Base-by-base conservation (phyloP, 2,888 invertebrate genomes). In the Caenorhabditis afra region DNA sequence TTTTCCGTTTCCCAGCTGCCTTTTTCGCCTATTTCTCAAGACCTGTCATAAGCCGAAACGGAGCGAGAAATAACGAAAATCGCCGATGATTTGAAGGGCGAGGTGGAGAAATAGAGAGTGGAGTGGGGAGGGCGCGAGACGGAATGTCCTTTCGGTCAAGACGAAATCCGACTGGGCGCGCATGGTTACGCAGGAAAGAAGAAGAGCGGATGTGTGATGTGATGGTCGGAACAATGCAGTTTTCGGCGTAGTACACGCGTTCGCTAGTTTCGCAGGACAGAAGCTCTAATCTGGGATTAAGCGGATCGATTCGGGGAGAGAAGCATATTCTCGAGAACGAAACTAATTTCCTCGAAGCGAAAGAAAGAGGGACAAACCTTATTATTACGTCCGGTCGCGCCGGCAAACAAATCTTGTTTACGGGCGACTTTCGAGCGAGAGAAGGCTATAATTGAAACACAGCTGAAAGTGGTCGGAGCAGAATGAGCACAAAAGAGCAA, bases 401-500 rank as follows among this genome's bases (percentile, higher is more conserved):
- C 22, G 47, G 45, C 57, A 47, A 66, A 66, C 66, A 66, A 53
- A 57, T 66, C 57, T 66, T 66, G 66, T 66, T 66, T 55, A 66
- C 66, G 50, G 12, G 29, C 37, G 10, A 18, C 10, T 23, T 23
- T 45, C 0, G 3, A 41, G 14, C 12, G 11, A 41, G 29, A 29
- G 29, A 29, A 29, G 4, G 23, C 41, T 41, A 8, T 14, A 14
- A 16, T 16, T 55, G 3, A n/a, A n/a, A n/a, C n/a, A 37, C 8
- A 57, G 18, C 16, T 39, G 37, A 29, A 55, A 37, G 10, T 55
- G 37, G 4, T 10, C 20, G 39, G 20, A 41, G 14, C 41, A 8
- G 41, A 41, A 3, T 14, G 37, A 39, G 35, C 59, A 59, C 59
- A 61, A 68, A 68, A 68, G 53, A 68, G 68, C 68, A 68, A 68